phyloP scores from a whole-genome alignment of 2,113 vertebrate species.

The Ranitomeya imitator region DNA sequence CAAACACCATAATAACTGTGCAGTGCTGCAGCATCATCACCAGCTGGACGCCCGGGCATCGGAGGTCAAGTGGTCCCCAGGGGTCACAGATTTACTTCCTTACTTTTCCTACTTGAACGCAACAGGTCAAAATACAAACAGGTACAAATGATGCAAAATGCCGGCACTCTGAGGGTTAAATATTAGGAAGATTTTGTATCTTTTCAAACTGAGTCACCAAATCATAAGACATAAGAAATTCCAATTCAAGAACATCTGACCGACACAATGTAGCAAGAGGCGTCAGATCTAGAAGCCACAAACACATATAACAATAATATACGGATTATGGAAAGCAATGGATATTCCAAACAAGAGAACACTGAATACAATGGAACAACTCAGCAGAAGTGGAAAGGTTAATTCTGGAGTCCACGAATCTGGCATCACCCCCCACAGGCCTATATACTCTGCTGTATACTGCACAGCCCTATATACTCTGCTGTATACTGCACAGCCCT shows the following conservation, averaged over 20 bases:
- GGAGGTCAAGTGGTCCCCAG: background rate
- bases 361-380: background rate
- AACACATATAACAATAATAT: background rate
- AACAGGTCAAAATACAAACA: background rate
- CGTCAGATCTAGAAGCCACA: background rate
- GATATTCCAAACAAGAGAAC: too few species aligned
- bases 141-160: background rate
- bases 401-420: too few species aligned
- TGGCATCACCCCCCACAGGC: background rate
- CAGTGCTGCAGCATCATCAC: too few species aligned
- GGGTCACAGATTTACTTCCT: background rate
- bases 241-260: background rate
- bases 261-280: background rate
- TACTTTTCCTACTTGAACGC: background rate
- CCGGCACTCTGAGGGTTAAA: background rate
- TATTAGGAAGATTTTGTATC: background rate
- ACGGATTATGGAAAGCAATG: too few species aligned
- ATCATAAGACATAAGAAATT: conserved; percentile 27
- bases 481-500: background rate
- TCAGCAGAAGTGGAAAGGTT: background rate
- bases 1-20: too few species aligned
- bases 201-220: background rate
- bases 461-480: background rate
- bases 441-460: background rate
- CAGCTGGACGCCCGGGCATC: background rate